phyloP scores from a whole-genome alignment of 2,797 vertebrate genomes.

The Gallinago nigripennis region DNA sequence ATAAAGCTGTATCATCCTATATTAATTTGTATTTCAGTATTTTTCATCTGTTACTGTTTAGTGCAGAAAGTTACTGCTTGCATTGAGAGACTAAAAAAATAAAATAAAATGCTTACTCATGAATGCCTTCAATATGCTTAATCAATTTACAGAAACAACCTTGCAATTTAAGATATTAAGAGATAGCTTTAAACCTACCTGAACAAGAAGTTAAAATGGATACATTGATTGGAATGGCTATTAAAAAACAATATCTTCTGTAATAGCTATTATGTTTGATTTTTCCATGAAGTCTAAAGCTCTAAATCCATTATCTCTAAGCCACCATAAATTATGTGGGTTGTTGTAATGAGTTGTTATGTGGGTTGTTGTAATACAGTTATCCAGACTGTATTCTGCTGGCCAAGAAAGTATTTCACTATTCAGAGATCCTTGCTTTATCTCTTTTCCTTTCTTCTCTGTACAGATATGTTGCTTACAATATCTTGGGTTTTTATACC shows the following conservation, averaged over 20 bases:
- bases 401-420: background rate
- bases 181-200: background rate
- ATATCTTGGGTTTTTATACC: background rate
- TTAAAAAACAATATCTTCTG: background rate
- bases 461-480: background rate
- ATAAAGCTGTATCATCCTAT: background rate
- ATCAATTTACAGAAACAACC: background rate
- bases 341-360: background rate
- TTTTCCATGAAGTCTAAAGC: background rate
- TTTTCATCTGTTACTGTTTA: background rate
- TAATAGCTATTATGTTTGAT: background rate
- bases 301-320: background rate
- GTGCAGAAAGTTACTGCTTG: background rate
- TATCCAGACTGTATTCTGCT: background rate
- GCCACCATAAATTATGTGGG: background rate
- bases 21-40: background rate
- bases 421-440: background rate
- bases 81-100: background rate
- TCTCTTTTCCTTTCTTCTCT: background rate
- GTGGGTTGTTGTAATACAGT: background rate
- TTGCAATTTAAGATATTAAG: background rate
- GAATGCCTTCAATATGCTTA: background rate
- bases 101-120: background rate
- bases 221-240: background rate
- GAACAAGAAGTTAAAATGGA: background rate